A percentile compares a stretch with the other conserved stretches of the same genome.
These are phyloP conservation scores for Subacronicta megacephala DNA, from an alignment of 2,888 invertebrate genomes.

Conservation along the genomic window DNA sequence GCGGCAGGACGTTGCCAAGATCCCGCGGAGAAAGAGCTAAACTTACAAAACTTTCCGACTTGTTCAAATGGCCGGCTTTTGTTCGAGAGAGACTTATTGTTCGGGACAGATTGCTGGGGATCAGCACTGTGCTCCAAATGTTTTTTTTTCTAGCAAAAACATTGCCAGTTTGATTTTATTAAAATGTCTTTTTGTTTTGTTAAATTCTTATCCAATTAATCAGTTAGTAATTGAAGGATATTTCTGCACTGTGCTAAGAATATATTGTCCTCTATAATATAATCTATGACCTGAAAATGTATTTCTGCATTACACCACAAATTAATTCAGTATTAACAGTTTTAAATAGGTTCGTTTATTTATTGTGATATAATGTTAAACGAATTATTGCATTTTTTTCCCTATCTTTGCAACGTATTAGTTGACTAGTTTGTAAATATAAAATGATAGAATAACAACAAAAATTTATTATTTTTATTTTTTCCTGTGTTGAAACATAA, in stretches of 20 bases:
- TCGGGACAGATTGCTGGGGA: conserved; percentile 88
- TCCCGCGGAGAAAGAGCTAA: conserved; percentile 85
- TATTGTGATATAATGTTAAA: no score
- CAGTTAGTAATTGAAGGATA: no score
- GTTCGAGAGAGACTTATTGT: conserved; percentile 88
- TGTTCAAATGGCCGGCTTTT: conserved; percentile 89
- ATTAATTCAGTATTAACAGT: no score
- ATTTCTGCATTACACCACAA: no score
- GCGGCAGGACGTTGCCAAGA: conserved; percentile 83
- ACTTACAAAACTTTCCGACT: conserved; percentile 89
- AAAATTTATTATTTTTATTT: conserved; percentile 34
- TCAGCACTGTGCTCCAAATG: conserved; percentile 76
- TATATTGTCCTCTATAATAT: no score
- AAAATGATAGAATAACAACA: neutral
- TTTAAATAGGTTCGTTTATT: no score
- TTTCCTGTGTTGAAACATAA: conserved; percentile 16
- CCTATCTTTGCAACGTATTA: neutral
- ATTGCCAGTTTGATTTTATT: conserved; percentile 16
- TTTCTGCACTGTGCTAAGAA: no score
- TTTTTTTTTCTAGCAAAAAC: conserved; percentile 67
- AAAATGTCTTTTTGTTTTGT: neutral
- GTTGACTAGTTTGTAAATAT: neutral
- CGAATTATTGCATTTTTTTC: no score
- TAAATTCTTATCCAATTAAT: no score
- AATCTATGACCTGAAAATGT: no score